Evolutionary conservation across 64 coral and sea anemone species (phyloP), one percentile per base, ranked within the genome.

Genomic region (Actinia equina): DNA sequence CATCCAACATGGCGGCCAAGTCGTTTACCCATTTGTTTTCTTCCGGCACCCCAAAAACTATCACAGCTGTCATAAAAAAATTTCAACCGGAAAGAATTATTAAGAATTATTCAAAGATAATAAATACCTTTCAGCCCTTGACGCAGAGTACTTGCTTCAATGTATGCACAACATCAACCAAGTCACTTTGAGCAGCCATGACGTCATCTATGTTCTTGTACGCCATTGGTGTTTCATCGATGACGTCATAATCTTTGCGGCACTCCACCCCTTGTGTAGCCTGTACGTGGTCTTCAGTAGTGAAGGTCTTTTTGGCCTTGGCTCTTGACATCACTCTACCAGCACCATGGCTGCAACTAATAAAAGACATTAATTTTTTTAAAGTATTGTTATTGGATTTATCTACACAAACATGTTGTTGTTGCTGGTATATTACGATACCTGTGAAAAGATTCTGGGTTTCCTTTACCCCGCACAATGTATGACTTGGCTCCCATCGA

Each of bases 171-270:
- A 95, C 57, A 46, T 95, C 87, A 30, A 95, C 86, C 25, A 95
- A 82, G 79, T 95, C 94, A 82, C 86, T 86, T 89, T 95, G 94
- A 59, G 94, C 94, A 56, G 77, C 90, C 94, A 95, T 95, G 60
- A 95, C 94, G 71, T 95, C 89, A 78, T 95, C 94, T 37, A 95
- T 92, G 71, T 95, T 83, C 61, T 95, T 95, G 83, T 95, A 95
- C 0, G 94, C 94, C 94, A 89, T 85, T 62, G 90, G 94, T 84
- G 94, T 95, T 92, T 95, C 94, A 19, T 95, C 94, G 85, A 95
- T 95, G 62, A 95, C 94, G 20, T 83, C 89, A 53, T 90, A 82
- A 58, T 95, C 94, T 59, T 95, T 95, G 6, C 94, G 89, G 59
- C 94, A 95, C 41, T 95, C 94, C 42, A 95, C 94, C 2, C 87